phyloP scores from a whole-genome alignment of 2,113 vertebrate genomes.

The Scopus umbretta region DNA sequence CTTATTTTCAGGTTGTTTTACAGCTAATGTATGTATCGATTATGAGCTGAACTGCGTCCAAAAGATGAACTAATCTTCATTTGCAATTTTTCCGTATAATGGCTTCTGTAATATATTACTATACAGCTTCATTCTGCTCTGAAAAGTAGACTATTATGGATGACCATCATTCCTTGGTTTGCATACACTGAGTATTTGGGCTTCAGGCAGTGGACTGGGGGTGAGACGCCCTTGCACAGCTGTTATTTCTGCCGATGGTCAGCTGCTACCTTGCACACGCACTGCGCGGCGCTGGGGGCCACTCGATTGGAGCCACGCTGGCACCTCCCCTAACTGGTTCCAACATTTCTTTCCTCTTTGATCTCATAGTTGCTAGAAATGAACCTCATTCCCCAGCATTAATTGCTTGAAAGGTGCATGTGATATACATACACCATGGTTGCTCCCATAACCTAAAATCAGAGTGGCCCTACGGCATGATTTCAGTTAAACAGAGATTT shows the following conservation, averaged over 20 bases:
- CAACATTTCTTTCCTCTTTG: neutral
- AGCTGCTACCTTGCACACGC: neutral
- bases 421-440: neutral
- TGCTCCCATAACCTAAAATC: neutral
- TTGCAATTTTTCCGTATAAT: neutral
- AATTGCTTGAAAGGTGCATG: neutral
- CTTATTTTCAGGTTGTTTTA: constrained; percentile 3
- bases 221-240: neutral
- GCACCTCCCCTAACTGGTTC: neutral
- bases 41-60: neutral
- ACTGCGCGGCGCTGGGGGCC: neutral
- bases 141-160: neutral
- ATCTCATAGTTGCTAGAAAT: neutral
- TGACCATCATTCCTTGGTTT: neutral
- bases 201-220: neutral
- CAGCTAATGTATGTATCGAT: neutral
- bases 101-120: neutral
- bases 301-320: accelerated
- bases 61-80: neutral
- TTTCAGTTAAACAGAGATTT: neutral
- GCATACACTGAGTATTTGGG: neutral
- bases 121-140: neutral
- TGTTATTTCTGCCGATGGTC: neutral
- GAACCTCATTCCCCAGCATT: neutral
- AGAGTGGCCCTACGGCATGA: neutral